Evolutionary conservation across 2,113 vertebrate genomes (phyloP).

Genomic region (Fregata magnificens): DNA sequence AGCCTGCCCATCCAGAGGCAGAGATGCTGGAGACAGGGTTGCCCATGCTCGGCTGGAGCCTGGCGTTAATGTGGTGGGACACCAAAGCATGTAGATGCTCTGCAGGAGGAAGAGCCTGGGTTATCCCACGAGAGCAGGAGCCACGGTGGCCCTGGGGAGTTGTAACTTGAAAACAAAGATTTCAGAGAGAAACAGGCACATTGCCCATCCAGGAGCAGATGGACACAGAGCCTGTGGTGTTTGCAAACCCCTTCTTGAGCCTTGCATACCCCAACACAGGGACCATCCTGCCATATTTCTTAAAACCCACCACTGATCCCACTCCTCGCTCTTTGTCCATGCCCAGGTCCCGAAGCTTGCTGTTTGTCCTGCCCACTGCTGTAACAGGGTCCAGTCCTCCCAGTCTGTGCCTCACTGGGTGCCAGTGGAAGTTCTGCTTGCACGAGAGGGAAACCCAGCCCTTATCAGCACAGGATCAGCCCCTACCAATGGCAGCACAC

Average conservation of each 20-base stretch:
- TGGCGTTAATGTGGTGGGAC: background rate
- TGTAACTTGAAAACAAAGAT: background rate
- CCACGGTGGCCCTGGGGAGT: background rate
- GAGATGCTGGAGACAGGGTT: background rate
- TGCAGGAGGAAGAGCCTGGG: background rate
- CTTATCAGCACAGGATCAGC: background rate
- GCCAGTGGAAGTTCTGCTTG: background rate
- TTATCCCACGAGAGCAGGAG: background rate
- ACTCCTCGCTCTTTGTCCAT: background rate
- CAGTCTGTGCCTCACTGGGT: background rate
- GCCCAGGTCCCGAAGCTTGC: background rate
- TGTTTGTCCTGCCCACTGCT: background rate
- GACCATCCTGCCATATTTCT: background rate
- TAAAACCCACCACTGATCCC: background rate
- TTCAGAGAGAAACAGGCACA: background rate
- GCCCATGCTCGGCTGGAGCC: rapidly evolving
- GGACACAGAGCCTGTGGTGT: background rate
- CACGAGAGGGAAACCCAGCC: background rate
- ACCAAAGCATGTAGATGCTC: rapidly evolving
- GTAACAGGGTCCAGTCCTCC: background rate
- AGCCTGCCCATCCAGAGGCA: background rate
- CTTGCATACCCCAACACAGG: rapidly evolving
- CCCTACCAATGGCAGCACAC: background rate
- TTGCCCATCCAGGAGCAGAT: background rate
- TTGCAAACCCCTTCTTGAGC: background rate